Percentiles rank a stretch among this genome's conserved stretches.
Evolutionary conservation across 2,113 vertebrate species (phyloP).

Genomic region (Nesoenas mayeri): DNA sequence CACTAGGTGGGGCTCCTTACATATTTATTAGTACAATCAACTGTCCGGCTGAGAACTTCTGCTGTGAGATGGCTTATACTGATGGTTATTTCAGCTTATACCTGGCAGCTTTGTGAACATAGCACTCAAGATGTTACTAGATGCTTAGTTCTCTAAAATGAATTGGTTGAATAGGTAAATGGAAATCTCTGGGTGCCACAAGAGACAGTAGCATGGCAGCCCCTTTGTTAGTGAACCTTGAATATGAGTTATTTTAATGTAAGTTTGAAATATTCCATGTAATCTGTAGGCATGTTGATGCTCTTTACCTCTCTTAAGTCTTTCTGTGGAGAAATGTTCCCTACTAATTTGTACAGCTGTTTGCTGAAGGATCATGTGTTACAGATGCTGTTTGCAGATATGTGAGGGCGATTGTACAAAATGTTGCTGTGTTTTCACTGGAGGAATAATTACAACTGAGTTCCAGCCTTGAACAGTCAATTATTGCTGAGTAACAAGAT

Average conservation of each 20-base stretch:
- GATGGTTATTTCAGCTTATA: neutral
- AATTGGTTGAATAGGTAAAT: neutral
- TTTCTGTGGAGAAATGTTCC: neutral
- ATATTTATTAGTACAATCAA: neutral
- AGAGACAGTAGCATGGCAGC: neutral
- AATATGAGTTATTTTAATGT: neutral
- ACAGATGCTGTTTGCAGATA: neutral
- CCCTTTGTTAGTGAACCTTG: neutral
- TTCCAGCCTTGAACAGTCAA: neutral
- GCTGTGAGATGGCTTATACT: rapidly evolving
- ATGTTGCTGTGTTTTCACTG: neutral
- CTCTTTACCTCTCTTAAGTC: neutral
- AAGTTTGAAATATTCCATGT: neutral
- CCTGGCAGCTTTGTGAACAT: neutral
- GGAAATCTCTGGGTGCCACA: neutral
- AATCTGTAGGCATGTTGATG: neutral
- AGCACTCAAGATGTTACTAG: neutral
- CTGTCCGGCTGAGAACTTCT: rapidly evolving
- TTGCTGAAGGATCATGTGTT: neutral
- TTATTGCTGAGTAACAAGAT: constrained; percentile 2
- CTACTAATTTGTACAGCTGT: neutral
- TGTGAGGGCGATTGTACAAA: neutral
- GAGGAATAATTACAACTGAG: constrained; percentile 10
- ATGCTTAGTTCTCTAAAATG: neutral
- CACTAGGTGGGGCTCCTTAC: constrained; percentile 44